Percentiles rank a stretch among this genome's conserved stretches.
phyloP scores from a whole-genome alignment of 2,113 vertebrate genomes.

The Canis aureus region DNA sequence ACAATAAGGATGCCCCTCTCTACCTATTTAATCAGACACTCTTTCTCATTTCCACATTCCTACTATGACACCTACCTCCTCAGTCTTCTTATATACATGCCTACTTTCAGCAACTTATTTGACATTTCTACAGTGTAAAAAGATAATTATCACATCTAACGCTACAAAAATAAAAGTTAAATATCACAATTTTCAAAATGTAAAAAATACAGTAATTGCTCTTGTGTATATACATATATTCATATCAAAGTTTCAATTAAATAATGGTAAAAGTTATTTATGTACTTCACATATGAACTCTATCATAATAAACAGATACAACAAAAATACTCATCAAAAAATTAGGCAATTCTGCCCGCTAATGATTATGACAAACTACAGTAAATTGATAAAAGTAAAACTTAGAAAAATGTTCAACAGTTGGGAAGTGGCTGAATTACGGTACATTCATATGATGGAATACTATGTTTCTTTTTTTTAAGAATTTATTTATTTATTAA shows the following conservation, averaged over 20 bases:
- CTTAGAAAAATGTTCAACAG: neutral
- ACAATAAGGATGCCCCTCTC: neutral
- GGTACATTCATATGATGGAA: neutral
- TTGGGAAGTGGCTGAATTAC: neutral
- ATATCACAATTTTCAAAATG: neutral
- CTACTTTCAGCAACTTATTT: neutral
- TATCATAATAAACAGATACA: neutral
- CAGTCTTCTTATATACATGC: neutral
- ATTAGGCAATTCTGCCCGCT: neutral
- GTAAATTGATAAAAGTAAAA: neutral
- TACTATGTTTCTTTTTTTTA: neutral
- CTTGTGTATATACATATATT: neutral
- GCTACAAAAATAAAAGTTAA: neutral
- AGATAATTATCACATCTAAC: neutral
- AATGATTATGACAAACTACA: neutral
- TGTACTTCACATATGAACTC: neutral
- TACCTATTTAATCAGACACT: neutral
- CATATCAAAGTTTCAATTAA: slow-evolving; percentile 16
- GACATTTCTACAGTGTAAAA: neutral
- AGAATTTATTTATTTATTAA: no score
- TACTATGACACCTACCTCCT: neutral
- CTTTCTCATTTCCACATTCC: neutral
- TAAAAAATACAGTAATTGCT: neutral
- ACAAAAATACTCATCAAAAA: slow-evolving; percentile 2
- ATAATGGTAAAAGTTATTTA: neutral